phyloP scores from a whole-genome alignment of 2,113 vertebrate genomes.

The Ctenomys sociabilis region DNA sequence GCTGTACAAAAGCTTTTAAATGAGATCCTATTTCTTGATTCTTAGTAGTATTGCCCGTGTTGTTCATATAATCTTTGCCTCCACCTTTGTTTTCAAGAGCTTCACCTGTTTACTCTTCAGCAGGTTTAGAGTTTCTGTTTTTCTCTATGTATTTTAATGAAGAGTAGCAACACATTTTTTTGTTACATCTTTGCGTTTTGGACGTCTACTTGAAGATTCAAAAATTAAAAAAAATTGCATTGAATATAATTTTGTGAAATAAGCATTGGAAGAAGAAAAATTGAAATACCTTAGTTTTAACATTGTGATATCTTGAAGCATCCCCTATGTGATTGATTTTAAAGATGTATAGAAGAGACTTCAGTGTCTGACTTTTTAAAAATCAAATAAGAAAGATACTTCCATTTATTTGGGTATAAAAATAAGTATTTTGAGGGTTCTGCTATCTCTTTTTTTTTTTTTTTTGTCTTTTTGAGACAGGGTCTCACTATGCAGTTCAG shows the following conservation, averaged over 20 bases:
- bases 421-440: background rate
- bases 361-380: background rate
- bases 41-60: background rate
- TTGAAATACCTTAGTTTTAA: background rate
- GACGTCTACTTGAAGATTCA: constrained; percentile 26
- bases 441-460: background rate
- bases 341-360: background rate
- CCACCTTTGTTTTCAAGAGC: background rate
- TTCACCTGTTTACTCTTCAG: background rate
- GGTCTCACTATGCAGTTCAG: no score
- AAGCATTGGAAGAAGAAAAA: background rate
- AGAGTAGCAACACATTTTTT: background rate
- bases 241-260: constrained; percentile 42
- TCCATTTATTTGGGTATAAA: background rate
- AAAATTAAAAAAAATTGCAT: background rate
- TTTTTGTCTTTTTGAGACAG: no score
- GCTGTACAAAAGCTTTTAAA: background rate
- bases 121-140: background rate
- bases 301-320: background rate
- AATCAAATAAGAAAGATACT: background rate
- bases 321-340: background rate
- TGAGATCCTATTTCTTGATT: background rate
- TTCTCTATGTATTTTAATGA: background rate
- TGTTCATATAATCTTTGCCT: background rate
- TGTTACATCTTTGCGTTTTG: background rate